Evolutionary conservation across 2,113 vertebrate genomes (phyloP), one percentile per base, ranked within the genome.

Genomic region (Antennarius striatus): DNA sequence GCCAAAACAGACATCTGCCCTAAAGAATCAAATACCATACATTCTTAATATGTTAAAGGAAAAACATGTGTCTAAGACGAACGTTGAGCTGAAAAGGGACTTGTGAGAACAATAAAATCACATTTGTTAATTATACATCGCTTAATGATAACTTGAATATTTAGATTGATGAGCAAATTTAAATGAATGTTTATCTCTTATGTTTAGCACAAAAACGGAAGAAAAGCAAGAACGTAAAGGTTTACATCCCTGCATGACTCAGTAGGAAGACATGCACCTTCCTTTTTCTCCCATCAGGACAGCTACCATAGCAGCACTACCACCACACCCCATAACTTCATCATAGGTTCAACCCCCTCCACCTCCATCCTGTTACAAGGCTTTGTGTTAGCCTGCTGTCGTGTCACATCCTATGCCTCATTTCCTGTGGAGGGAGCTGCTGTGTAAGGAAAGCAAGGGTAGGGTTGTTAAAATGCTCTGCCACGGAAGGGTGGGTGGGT

Each of bases 371-470:
- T 68, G 77, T 71, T 77, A 77, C n/a, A 22, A 30, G 45, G 60
- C 63, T 54, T 55, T 42, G 29, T 52, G 61, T 61, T 69, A 57
- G 60, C 42, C 3, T 30, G 64, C 46, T 76, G 42, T 54, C 63
- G 75, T 75, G 80, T 85, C 82, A 82, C 65, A 83, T 84, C 73
- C 71, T 69, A 73, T 86, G 77, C 61, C 80, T 89, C 65, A 83
- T 83, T 89, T 88, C 87, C 90, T 90, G 83, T 67, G 49, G 32
- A 68, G 56, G 52, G 54, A 80, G 70, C 50, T 12, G 1, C 61
- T 36, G 43, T 54, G 74, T 48, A 42, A 53, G 36, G 67, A 50
- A 50, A 63, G 74, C 5, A 5, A 47, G 15, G 65, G 42, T 67
- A 67, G 60, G 45, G 58, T 60, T 54, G 68, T 59, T 32, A 40